These are phyloP conservation scores for Oreocharis arfaki DNA, from an alignment of 2,113 vertebrate genomes.

Conservation along the genomic window DNA sequence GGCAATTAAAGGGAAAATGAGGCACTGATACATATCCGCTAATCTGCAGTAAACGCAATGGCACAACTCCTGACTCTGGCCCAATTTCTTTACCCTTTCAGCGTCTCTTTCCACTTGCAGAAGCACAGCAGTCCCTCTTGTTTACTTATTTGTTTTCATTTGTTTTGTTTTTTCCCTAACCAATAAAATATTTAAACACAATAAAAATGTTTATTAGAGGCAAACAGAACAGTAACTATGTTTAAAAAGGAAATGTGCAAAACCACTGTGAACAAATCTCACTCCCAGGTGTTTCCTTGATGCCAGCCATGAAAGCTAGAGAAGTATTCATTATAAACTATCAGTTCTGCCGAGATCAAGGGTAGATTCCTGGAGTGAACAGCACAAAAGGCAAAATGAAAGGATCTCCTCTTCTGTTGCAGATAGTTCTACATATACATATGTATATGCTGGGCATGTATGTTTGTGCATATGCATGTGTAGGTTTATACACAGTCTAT, in stretches of 20 bases:
- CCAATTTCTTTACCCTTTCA: neutral
- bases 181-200: slow-evolving; percentile 45
- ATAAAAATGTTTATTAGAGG: slow-evolving; percentile 40
- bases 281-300: slow-evolving; percentile 56
- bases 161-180: neutral
- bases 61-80: neutral
- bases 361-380: slow-evolving; percentile 52
- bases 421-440: slow-evolving; percentile 24
- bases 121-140: neutral
- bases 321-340: slow-evolving; percentile 60
- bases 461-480: slow-evolving; percentile 32
- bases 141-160: slow-evolving; percentile 20
- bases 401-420: slow-evolving; percentile 20
- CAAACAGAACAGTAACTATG: neutral
- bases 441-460: slow-evolving; percentile 39
- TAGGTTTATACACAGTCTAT: slow-evolving; percentile 15
- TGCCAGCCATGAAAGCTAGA: slow-evolving; percentile 38
- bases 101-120: neutral
- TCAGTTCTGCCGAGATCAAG: slow-evolving; percentile 61
- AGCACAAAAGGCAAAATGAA: slow-evolving; percentile 50
- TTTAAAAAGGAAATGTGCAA: slow-evolving; percentile 6
- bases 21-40: neutral
- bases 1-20: neutral
- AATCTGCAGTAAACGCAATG: neutral
- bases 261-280: slow-evolving; percentile 14